Evolutionary conservation across 2,113 vertebrate genomes (phyloP).

Genomic region (Opisthocomus hoazin): DNA sequence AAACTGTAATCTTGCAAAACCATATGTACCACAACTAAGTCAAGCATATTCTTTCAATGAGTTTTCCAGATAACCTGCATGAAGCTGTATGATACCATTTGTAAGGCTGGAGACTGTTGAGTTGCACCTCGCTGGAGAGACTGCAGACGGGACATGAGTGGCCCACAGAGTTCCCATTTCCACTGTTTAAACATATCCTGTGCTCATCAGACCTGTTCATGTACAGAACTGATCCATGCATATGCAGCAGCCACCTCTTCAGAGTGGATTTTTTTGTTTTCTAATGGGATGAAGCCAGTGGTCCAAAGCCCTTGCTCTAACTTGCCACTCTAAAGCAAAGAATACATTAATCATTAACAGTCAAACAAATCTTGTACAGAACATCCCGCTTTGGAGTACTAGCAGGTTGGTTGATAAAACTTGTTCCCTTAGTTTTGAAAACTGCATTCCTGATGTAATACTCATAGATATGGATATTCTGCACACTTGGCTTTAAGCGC

Average conservation of each 20-base stretch:
- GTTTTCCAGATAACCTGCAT: not conserved
- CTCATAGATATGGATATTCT: not conserved
- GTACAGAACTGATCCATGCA: fast-evolving
- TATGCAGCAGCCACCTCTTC: not conserved
- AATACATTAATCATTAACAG: not conserved
- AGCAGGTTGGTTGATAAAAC: not conserved
- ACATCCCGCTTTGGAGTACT: not conserved
- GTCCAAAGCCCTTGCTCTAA: not conserved
- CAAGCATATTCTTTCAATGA: not conserved
- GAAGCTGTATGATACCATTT: not conserved
- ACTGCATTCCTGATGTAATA: not conserved
- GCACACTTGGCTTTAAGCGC: not conserved
- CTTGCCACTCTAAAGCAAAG: not conserved
- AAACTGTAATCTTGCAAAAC: not conserved
- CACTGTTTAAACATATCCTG: not conserved
- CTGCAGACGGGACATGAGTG: not conserved
- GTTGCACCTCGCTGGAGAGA: not conserved
- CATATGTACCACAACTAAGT: not conserved
- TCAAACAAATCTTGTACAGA: not conserved
- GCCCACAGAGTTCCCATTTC: not conserved
- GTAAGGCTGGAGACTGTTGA: not conserved
- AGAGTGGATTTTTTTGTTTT: not conserved
- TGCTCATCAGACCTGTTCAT: not conserved
- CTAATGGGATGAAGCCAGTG: not conserved
- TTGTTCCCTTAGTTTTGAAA: not conserved